Base-by-base conservation (phyloP, 23 tunicate genomes). In the Oikopleura dioica region DNA sequence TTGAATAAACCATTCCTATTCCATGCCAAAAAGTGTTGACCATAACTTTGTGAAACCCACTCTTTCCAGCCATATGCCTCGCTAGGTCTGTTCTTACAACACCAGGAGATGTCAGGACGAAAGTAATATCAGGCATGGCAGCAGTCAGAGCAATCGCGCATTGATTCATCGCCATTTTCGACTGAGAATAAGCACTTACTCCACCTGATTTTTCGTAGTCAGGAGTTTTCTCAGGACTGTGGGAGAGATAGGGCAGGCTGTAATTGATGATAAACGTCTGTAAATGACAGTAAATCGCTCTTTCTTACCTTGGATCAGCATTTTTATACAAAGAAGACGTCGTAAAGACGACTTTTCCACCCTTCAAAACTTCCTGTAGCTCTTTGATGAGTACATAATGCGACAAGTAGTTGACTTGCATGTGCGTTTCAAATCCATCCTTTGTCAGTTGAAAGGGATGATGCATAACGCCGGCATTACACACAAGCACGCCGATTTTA, bases 361-460 rank as follows among this genome's bases (percentile, higher is more conserved):
- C 72, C 2, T 23, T 16, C 26, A 63, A 63, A 23, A 63, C 16
- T 2, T 63, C 33, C 26, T 63, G 30, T 63, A 63, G 33, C 26
- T 63, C 72, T 23, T 31, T 23, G 33, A 63, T 63, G 5, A 63
- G 2, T 23, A 63, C 4, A 63, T 63, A 63, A 63, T 63, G 72
- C 33, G 72, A 24, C 5, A 63, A 28, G 26, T 63, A 28, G 26
- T 63, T 63, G 4, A 63, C 72, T 63, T 63, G 72, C 72, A 63
- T 63, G 72, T 63, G 72, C 33, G 72, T 63, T 28, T 63, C 72
- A 28, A 63, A 63, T 4, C 72, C 72, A 63, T 63, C 72, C 26
- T 63, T 63, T 24, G 72, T 63, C 5, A 63, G 29, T 63, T 63
- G 33, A 28, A 63, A 63, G 2, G 72, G 72, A 28, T 63, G 72